Conservation (phyloP, 2,888 invertebrate genomes). For the Panzeria rudis region DNA sequence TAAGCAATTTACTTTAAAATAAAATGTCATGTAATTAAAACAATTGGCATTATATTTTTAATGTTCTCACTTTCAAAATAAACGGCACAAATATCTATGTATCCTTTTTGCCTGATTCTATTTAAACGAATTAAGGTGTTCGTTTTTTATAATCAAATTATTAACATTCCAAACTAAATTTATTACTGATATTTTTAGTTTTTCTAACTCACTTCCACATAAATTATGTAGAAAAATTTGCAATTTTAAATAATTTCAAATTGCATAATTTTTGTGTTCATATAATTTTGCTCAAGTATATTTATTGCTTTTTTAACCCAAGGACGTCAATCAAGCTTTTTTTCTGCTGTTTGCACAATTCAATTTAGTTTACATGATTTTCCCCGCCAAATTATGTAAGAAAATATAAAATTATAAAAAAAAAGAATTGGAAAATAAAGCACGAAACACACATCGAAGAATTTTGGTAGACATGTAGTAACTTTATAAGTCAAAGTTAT, state of each 20-base stretch:
- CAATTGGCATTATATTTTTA: no score
- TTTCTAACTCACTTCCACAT: conserved; percentile 15
- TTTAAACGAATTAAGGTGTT: no score
- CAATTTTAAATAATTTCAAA: conserved; percentile 60
- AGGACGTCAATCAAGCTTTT: conserved; percentile 61
- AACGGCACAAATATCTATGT: no score
- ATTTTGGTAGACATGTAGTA: conserved; percentile 65
- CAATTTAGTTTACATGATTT: conserved; percentile 70
- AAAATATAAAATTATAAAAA: conserved; percentile 32
- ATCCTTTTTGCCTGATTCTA: no score
- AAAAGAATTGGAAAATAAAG: conserved; percentile 38
- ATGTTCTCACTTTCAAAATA: no score
- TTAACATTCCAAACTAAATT: conserved; percentile 45
- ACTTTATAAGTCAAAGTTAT: conserved; percentile 74
- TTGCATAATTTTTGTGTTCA: conserved; percentile 55
- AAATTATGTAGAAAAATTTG: conserved; percentile 27
- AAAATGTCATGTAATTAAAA: no score
- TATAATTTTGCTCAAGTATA: conserved; percentile 1
- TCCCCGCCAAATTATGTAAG: conserved; percentile 49
- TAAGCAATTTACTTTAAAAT: no score
- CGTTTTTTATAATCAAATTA: conserved; percentile 26
- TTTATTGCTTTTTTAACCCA: conserved; percentile 53
- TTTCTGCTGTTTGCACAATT: conserved; percentile 57
- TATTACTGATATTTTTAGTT: neutral
- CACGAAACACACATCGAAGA: conserved; percentile 44